Percentiles rank a stretch among this genome's conserved stretches.
Evolutionary conservation across 2,113 vertebrate species (phyloP).

Genomic region (Pygoscelis adeliae): DNA sequence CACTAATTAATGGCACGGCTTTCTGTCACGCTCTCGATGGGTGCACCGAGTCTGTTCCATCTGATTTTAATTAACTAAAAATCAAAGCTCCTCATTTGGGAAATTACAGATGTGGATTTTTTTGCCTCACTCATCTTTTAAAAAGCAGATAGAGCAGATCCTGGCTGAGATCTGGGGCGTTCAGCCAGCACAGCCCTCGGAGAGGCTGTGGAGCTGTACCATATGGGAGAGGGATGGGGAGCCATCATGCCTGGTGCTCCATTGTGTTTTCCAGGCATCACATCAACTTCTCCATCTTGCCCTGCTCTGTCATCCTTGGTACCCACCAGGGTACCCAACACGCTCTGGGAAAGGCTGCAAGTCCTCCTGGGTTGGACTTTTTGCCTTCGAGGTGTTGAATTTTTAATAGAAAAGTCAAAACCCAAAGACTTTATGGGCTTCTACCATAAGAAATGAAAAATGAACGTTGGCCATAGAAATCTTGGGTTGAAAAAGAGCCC

Average conservation of each 20-base stretch:
- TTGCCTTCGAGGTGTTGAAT: neutral
- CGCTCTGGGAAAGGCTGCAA: neutral
- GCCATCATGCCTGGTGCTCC: neutral
- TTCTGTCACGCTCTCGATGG: neutral
- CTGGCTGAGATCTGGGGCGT: neutral
- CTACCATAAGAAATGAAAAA: neutral
- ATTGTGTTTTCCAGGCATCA: neutral
- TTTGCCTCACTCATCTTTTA: neutral
- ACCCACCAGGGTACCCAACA: neutral
- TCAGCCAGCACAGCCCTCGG: neutral
- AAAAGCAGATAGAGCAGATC: neutral
- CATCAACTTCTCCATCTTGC: neutral
- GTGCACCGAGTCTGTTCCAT: neutral
- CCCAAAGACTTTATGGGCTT: neutral
- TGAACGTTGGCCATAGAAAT: neutral
- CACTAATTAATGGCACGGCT: neutral
- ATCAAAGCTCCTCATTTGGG: neutral
- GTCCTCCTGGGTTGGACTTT: neutral
- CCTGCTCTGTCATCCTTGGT: neutral
- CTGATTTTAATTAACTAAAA: slow-evolving; percentile 25
- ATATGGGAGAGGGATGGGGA: neutral
- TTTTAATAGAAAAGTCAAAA: neutral
- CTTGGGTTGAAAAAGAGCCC: neutral
- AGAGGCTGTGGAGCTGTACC: neutral
- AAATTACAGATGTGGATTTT: neutral